Conservation (phyloP, 2,113 vertebrate species). For the Paracanthobrama guichenoti region DNA sequence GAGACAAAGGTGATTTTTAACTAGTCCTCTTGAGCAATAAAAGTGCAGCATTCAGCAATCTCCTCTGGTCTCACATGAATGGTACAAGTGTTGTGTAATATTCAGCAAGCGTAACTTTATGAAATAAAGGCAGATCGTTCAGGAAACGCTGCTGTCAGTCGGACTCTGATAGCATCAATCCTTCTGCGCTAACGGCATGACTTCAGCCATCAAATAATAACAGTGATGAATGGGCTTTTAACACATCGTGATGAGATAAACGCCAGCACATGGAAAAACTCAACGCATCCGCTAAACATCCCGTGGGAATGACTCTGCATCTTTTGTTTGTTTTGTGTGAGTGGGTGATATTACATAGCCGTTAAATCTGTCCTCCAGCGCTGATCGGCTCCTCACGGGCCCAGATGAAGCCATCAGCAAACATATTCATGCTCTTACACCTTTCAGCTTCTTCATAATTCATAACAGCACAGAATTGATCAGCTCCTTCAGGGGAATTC, state of each 20-base stretch:
- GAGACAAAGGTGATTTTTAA: not conserved
- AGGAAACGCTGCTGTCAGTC: not conserved
- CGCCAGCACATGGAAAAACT: not conserved
- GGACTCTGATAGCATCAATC: slow-evolving; percentile 25
- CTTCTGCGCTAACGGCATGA: not conserved
- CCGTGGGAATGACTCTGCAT: not conserved
- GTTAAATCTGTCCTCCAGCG: not conserved
- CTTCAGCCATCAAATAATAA: slow-evolving; percentile 22
- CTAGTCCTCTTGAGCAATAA: not conserved
- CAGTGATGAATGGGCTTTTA: slow-evolving; percentile 28
- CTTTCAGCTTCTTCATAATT: slow-evolving; percentile 37
- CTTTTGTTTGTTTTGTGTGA: slow-evolving; percentile 30
- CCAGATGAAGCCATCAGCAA: slow-evolving; percentile 17
- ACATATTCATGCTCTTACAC: slow-evolving; percentile 18
- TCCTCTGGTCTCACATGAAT: not conserved
- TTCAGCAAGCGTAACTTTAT: not conserved
- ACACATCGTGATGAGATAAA: not conserved
- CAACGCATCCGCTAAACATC: not conserved
- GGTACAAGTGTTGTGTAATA: not conserved
- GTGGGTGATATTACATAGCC: slow-evolving; percentile 29
- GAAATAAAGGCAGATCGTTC: not conserved
- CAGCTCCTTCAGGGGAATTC: not conserved
- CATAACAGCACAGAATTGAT: slow-evolving; percentile 4
- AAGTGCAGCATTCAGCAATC: not conserved
- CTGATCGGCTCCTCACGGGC: not conserved